Base-by-base conservation (phyloP, 2,888 invertebrate genomes). In the Diarsia rubi region DNA sequence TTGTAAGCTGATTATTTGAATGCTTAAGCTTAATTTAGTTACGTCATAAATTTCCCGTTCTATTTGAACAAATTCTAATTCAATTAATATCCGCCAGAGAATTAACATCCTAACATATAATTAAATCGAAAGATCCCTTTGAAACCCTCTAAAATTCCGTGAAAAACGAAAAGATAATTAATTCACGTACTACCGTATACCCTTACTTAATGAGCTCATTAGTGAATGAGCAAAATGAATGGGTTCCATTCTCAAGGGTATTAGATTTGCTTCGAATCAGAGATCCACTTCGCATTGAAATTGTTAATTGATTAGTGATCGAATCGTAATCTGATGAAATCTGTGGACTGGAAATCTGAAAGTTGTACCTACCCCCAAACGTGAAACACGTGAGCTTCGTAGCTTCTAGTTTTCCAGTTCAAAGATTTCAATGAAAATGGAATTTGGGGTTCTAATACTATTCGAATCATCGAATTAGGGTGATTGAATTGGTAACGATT, bases 201-300 rank as follows among this genome's bases (percentile, higher is more conserved):
- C 63, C 66, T 54, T 37, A 74, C 66, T 59, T 77, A 81, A 84
- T 81, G 71, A 84, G 71, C 72, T 84, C 82, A 67, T 75, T 81
- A 84, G 62, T 47, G 68, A 60, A 65, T 81, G 73, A 84, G 70
- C 49, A 47, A 73, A 78, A 59, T 78, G 21, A 81, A 78, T 75
- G 49, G 21, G 12, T 57, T 64, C 54, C 19, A 66, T 57, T 73
- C 60, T 67, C 68, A 49, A 42, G 45, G 37, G 52, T 47, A 73
- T 81, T 57, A 65, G 31, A 76, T 73, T 80, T 67, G 16, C 24
- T 60, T 21, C 24, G 12, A 75, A 65, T 70, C 42, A 73, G 73
- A 68, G 31, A 68, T 64, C 19, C 45, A n/a, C 62, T 52, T 60
- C 21, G 14, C 12, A 76, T 73, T 69, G 52, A 67, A 70, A 52